Percentiles rank a stretch among this genome's conserved stretches.
phyloP scores from a whole-genome alignment of 2,888 invertebrate genomes.

The Hydropsyche betteni region DNA sequence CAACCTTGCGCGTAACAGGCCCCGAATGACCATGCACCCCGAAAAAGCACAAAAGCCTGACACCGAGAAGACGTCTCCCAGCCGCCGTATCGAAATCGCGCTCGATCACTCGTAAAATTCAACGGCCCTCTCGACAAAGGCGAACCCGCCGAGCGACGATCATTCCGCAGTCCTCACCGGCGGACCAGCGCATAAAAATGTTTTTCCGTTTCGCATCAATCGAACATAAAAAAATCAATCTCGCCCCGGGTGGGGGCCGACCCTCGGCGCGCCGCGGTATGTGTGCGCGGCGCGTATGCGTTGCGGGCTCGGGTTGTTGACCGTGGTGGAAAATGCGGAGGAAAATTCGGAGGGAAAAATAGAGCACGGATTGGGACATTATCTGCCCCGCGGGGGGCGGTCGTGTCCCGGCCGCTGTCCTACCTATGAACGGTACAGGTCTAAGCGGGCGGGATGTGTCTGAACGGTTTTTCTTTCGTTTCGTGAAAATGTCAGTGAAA shows the following conservation, averaged over 20 bases:
- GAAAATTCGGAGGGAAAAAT: neutral
- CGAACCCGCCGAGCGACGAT: neutral
- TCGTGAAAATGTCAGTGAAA: no score
- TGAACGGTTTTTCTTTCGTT: no score
- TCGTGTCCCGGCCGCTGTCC: neutral
- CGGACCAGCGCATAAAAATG: slow-evolving; percentile 25
- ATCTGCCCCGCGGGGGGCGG: neutral
- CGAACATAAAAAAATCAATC: slow-evolving; percentile 44
- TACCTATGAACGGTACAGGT: neutral
- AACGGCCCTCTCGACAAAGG: neutral
- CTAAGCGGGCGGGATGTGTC: neutral
- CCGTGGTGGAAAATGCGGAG: neutral
- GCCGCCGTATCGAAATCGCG: neutral
- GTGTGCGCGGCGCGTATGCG: neutral
- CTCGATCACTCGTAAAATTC: slow-evolving; percentile 21
- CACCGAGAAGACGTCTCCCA: no score
- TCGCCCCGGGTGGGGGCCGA: slow-evolving; percentile 20
- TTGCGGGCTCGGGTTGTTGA: slow-evolving; percentile 2
- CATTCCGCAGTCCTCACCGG: neutral
- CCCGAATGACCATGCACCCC: no score
- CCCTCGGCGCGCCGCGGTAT: slow-evolving; percentile 4
- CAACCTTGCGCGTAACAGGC: no score
- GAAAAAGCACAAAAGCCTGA: no score
- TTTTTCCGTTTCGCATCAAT: slow-evolving; percentile 41
- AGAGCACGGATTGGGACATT: slow-evolving; percentile 11